A percentile compares a stretch with the other conserved stretches of the same genome.
Evolutionary conservation across 2,888 invertebrate species (phyloP).

Genomic region (Sialis lutaria): DNA sequence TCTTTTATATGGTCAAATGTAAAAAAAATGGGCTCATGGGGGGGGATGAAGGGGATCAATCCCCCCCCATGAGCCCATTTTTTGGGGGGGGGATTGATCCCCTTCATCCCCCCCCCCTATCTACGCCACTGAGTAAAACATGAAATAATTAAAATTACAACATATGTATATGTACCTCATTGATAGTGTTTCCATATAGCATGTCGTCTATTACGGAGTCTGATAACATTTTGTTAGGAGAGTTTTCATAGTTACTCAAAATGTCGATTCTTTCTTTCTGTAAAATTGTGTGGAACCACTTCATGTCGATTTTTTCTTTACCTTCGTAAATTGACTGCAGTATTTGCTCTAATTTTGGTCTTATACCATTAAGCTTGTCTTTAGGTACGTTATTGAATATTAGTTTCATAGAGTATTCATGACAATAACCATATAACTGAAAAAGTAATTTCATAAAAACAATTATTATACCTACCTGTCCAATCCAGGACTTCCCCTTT

Average conservation of each 20-base stretch:
- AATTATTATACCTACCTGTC: too few species aligned
- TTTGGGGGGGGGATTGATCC: too few species aligned
- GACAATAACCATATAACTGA: too few species aligned
- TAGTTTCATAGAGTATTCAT: constrained; percentile 32
- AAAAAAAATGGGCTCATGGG: too few species aligned
- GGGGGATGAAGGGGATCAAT: too few species aligned
- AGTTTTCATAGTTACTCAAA: constrained; percentile 52
- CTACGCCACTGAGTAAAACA: too few species aligned
- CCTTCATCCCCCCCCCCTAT: too few species aligned
- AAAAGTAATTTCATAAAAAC: too few species aligned
- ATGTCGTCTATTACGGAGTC: constrained; percentile 67
- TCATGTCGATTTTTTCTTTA: constrained; percentile 49
- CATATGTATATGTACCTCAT: constrained; percentile 40
- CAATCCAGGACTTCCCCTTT: too few species aligned
- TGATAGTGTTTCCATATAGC: constrained; percentile 58
- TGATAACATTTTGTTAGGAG: constrained; percentile 60
- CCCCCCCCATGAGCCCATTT: too few species aligned
- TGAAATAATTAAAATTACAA: too few species aligned
- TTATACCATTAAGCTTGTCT: constrained; percentile 42
- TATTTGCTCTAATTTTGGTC: constrained; percentile 32
- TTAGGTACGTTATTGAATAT: constrained; percentile 60
- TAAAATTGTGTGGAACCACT: constrained; percentile 53
- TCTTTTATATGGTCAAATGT: too few species aligned
- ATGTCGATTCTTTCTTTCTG: constrained; percentile 50
- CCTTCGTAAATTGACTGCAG: constrained; percentile 28